Percentiles rank a stretch among this genome's conserved stretches.
Evolutionary conservation across 2,888 invertebrate species (phyloP).

Genomic region (Drosophila recens): DNA sequence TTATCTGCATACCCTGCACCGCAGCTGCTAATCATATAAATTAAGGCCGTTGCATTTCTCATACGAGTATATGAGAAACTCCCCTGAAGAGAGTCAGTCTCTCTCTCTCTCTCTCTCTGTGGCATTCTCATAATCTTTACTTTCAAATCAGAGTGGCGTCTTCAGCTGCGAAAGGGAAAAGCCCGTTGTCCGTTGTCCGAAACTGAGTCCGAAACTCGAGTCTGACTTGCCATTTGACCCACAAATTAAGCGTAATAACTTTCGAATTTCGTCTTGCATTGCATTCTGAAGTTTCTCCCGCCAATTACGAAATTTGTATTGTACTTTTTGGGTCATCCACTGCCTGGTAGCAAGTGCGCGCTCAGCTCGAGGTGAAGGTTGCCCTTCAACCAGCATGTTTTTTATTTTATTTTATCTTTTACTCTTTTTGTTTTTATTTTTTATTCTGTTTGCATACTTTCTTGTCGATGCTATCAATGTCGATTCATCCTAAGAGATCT

Average conservation of each 20-base stretch:
- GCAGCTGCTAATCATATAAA: conserved; percentile 74
- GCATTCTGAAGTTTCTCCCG: conserved; percentile 54
- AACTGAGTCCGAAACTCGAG: conserved; percentile 1
- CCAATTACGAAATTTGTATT: conserved; percentile 54
- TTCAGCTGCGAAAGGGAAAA: conserved; percentile 63
- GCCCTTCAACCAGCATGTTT: conserved; percentile 51
- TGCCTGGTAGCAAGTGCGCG: conserved; percentile 39
- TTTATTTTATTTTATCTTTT: conserved; percentile 2
- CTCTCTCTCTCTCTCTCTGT: background rate
- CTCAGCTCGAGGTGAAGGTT: conserved; percentile 51
- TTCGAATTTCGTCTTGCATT: conserved; percentile 69
- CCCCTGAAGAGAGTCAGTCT: background rate
- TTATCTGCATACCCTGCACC: conserved; percentile 63
- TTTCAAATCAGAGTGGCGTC: conserved; percentile 71
- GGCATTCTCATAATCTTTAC: conserved; percentile 55
- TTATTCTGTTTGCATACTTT: conserved; percentile 17
- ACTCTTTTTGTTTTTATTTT: background rate
- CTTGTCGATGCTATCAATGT: conserved; percentile 10
- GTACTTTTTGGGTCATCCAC: conserved; percentile 41
- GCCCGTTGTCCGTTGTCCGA: conserved; percentile 13
- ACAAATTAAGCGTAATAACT: conserved; percentile 80
- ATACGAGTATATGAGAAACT: conserved; percentile 23
- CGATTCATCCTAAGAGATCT: conserved; percentile 45
- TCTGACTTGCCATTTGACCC: conserved; percentile 68
- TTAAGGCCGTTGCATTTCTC: conserved; percentile 67